Conservation (phyloP, 2,888 invertebrate species). For the Pheosia gnoma region DNA sequence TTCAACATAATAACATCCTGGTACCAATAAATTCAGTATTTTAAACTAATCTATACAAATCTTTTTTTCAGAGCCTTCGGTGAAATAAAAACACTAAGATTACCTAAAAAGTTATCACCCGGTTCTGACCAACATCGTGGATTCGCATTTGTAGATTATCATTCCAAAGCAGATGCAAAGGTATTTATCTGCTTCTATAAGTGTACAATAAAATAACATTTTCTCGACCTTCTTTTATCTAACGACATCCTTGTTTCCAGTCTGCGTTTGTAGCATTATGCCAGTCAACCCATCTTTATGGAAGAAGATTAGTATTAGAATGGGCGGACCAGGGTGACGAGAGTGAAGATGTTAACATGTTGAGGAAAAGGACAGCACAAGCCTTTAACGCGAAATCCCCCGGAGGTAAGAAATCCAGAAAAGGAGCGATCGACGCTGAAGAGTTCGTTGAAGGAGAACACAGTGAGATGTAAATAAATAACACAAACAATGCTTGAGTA, state of each 20-base stretch:
- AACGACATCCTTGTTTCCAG: conserved; percentile 72
- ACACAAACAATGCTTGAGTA: not conserved
- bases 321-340: conserved; percentile 92
- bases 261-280: conserved; percentile 96
- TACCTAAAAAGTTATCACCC: conserved; percentile 93
- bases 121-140: conserved; percentile 94
- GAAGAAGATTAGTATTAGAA: conserved; percentile 96
- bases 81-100: conserved; percentile 93
- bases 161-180: conserved; percentile 95
- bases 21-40: not conserved
- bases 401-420: conserved; percentile 77
- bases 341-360: conserved; percentile 89
- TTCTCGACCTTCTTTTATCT: not conserved
- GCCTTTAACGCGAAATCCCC: conserved; percentile 67
- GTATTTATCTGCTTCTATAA: conserved; percentile 64
- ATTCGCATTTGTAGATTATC: conserved; percentile 98
- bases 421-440: conserved; percentile 75
- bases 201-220: conserved; percentile 18
- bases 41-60: conserved; percentile 6
- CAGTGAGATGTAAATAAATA: conserved; percentile 34
- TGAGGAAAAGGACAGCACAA: conserved; percentile 94
- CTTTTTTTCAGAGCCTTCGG: conserved; percentile 91
- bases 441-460: conserved; percentile 68
- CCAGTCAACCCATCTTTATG: conserved; percentile 99
- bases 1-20: too few relatives aligned